Evolutionary conservation across 2,888 invertebrate species (phyloP).

Genomic region (Morpho deidamia): DNA sequence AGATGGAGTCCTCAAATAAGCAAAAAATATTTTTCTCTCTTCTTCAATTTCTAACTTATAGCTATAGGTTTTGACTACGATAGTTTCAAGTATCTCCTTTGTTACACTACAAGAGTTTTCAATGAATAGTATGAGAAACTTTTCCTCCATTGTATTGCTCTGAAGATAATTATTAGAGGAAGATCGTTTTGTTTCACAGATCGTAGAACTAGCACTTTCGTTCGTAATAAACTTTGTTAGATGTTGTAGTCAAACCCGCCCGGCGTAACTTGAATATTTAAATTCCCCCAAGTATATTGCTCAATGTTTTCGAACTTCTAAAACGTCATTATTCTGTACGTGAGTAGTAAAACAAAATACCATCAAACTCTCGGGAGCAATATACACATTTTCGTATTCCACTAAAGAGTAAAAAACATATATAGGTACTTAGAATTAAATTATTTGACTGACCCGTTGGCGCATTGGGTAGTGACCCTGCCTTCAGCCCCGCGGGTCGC

Average conservation of each 20-base stretch:
- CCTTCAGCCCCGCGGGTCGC: no score
- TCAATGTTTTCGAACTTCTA: conserved; percentile 9
- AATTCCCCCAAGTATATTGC: conserved; percentile 8
- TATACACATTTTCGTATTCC: no score
- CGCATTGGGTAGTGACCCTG: no score
- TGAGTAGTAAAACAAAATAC: neutral
- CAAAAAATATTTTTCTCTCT: no score
- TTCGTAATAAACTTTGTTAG: neutral
- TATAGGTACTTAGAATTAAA: no score
- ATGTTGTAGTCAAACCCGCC: neutral
- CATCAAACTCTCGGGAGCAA: no score
- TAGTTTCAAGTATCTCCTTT: neutral
- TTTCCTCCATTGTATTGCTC: neutral
- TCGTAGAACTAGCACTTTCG: neutral
- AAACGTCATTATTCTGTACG: neutral
- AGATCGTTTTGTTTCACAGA: neutral
- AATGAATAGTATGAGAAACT: neutral
- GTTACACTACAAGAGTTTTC: neutral
- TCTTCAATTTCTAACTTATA: no score
- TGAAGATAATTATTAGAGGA: neutral
- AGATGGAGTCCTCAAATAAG: no score
- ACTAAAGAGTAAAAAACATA: no score
- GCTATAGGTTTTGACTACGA: no score
- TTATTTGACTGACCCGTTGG: no score
- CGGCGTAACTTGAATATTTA: conserved; percentile 7